Conservation (phyloP, 1,140 invertebrate genomes). For the Lanistes nyassanus region DNA sequence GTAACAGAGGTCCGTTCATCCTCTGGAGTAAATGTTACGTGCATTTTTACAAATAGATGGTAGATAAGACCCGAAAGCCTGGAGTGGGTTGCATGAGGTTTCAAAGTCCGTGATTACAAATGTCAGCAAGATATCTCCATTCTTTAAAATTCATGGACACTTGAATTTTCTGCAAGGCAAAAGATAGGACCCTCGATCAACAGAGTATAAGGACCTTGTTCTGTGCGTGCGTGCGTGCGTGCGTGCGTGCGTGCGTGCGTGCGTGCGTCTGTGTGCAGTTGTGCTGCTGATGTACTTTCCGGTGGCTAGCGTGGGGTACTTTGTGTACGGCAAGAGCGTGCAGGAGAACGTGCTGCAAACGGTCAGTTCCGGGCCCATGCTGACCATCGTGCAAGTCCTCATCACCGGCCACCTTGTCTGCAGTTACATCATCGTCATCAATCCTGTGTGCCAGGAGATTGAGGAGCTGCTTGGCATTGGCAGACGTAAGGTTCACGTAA, state of each 20-base stretch:
- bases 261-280: constrained; percentile 43
- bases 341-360: constrained; percentile 56
- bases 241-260: not conserved
- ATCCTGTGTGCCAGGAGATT: constrained; percentile 71
- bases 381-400: constrained; percentile 54
- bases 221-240: too few species aligned
- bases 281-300: constrained; percentile 62
- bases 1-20: too few species aligned
- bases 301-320: constrained; percentile 49
- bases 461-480: constrained; percentile 69
- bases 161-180: too few species aligned
- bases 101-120: too few species aligned
- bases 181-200: too few species aligned
- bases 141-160: too few species aligned
- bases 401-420: constrained; percentile 65
- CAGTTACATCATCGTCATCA: constrained; percentile 67
- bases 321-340: constrained; percentile 48
- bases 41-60: too few species aligned
- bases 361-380: constrained; percentile 38
- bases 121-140: too few species aligned
- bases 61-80: too few species aligned
- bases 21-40: too few species aligned
- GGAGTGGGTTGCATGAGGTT: too few species aligned
- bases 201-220: too few species aligned
- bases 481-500: not conserved